Evolutionary conservation across 2,797 vertebrate species (phyloP), one percentile per base, ranked within the genome.

Genomic region (Linurgus olivaceus): DNA sequence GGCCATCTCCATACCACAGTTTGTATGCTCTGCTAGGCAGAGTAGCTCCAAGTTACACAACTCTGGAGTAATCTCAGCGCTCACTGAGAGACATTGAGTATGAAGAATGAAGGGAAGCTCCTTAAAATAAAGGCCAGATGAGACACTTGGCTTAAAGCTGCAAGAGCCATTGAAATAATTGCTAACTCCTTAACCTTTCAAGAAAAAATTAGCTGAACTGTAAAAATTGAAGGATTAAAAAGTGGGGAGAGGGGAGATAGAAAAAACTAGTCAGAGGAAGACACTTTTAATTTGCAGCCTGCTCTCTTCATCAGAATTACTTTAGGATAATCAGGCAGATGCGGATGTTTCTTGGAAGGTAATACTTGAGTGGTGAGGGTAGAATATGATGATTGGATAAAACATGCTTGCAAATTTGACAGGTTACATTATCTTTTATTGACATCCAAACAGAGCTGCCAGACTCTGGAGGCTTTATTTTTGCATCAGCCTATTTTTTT

Each of bases 341-440:
- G 96, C 25, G 76, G 94, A 96, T 97, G 95, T 96, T 97, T 97
- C 91, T 93, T 93, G 73, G 86, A 96, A 96, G 68, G 94, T 85
- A 93, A 88, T 93, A 92, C 95, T 94, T 93, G 93, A 97, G 92
- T 94, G 94, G 79, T 83, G 76, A 96, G 95, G 79, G 95, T 93
- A 94, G 94, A 93, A 91, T 88, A 90, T 4, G 6, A 84, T 74
- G 72, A 84, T 67, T 94, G 84, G 91, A 92, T 97, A 96, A 96
- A 96, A 96, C 94, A 95, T 26, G 35, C 92, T 92, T 94, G 76
- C 94, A 94, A 94, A 96, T 97, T 94, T 97, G 96, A 96, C 96
- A 96, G 93, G 93, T 96, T 96, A 92, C 80, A 96, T 97, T 96
- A 94, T 93, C 93, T 93, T 96, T 96, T 95, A 96, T 89, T 96